phyloP scores from a whole-genome alignment of 2,797 vertebrate genomes.

The Acrossocheilus wenchowensis region DNA sequence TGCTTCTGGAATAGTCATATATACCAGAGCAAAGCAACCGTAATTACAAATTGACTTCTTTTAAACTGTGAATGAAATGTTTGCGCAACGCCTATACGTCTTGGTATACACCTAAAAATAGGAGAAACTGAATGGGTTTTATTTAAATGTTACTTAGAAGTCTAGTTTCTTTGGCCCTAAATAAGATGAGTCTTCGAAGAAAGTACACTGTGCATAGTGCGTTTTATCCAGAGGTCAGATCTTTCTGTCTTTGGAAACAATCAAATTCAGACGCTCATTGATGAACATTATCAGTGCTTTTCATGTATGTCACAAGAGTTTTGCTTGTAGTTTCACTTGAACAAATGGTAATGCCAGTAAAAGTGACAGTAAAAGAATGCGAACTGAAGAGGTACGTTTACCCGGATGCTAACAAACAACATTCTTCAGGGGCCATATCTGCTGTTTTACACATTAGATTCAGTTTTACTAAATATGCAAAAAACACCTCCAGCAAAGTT shows the following conservation, averaged over 20 bases:
- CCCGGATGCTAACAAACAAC: background rate
- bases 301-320: background rate
- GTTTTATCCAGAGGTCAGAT: background rate
- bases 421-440: background rate
- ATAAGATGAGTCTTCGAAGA: background rate
- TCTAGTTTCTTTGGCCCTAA: background rate
- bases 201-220: background rate
- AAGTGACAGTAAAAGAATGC: background rate
- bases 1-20: background rate
- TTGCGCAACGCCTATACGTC: background rate
- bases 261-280: background rate
- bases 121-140: background rate
- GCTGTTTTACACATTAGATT: background rate
- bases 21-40: background rate
- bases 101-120: background rate
- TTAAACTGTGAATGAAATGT: background rate
- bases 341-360: background rate
- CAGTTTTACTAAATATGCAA: background rate
- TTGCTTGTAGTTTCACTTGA: constrained; percentile 2
- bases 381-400: background rate
- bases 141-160: background rate
- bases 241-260: constrained; percentile 2
- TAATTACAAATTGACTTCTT: background rate
- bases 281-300: background rate
- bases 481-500: background rate